These are phyloP conservation scores for Octomys mimax DNA, from an alignment of 2,797 vertebrate species.

Conservation along the genomic window DNA sequence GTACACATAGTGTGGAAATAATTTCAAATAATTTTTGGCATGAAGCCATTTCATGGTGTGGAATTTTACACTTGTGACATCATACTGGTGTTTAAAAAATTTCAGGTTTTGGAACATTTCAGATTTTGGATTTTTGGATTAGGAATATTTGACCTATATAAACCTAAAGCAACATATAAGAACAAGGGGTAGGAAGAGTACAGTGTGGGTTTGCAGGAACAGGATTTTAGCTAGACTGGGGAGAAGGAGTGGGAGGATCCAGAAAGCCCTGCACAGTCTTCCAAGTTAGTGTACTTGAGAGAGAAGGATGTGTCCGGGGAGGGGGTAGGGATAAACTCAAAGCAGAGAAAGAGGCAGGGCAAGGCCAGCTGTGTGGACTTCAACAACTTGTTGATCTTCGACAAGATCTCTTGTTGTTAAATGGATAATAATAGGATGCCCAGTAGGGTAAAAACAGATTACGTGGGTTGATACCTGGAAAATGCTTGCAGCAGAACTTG, in stretches of 20 bases:
- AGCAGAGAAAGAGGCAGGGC: background rate
- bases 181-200: background rate
- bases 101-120: background rate
- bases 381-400: background rate
- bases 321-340: background rate
- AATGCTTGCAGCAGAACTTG: background rate
- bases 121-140: background rate
- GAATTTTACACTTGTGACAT: background rate
- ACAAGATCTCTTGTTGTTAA: background rate
- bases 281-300: background rate
- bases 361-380: background rate
- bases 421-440: background rate
- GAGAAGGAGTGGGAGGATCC: background rate
- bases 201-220: too few species aligned
- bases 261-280: background rate
- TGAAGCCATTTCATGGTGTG: background rate
- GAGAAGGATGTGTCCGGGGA: background rate
- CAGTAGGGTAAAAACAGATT: background rate
- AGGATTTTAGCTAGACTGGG: background rate
- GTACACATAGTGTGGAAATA: background rate
- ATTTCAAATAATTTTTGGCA: background rate
- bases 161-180: background rate
- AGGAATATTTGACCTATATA: background rate
- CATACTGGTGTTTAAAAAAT: background rate
- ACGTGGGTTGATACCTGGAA: background rate